Evolutionary conservation across 1,140 invertebrate genomes (phyloP).

Genomic region (Drosophila ananassae): DNA sequence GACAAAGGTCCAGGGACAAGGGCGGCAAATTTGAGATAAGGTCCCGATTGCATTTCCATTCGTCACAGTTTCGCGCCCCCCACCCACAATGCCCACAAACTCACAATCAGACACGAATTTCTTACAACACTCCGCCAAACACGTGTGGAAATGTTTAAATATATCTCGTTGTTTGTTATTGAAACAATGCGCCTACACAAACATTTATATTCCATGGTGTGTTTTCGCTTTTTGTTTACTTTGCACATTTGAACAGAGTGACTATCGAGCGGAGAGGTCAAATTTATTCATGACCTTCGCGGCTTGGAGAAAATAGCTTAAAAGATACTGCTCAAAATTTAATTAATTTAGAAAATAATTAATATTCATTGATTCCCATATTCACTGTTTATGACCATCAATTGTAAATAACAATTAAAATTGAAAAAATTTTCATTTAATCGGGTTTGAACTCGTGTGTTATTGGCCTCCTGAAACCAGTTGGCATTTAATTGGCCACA

Average conservation of each 20-base stretch:
- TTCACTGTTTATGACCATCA: not conserved
- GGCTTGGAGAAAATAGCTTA: conserved; percentile 12
- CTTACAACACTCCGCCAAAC: not conserved
- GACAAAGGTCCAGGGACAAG: conserved; percentile 27
- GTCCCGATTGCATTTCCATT: conserved; percentile 39
- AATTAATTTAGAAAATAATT: not conserved
- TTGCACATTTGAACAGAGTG: conserved; percentile 43
- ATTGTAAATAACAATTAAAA: conserved; percentile 2
- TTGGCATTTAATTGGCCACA: not conserved
- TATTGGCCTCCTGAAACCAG: not conserved
- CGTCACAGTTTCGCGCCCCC: conserved; percentile 50
- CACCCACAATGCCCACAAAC: conserved; percentile 29
- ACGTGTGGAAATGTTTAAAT: conserved; percentile 50
- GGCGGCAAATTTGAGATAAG: conserved; percentile 44
- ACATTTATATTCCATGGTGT: conserved; percentile 35
- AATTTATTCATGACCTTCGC: conserved; percentile 38
- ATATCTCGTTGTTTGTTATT: conserved; percentile 55
- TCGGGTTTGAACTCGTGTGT: conserved; percentile 1
- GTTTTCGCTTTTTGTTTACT: conserved; percentile 50
- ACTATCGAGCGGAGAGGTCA: conserved; percentile 19
- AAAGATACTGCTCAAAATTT: not conserved
- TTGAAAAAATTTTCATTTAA: not conserved
- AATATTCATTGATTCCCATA: not conserved
- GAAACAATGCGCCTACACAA: conserved; percentile 52
- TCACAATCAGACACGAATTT: conserved; percentile 10